These are phyloP conservation scores for Xiphophorus couchianus DNA, from an alignment of 2,113 vertebrate genomes.

Conservation along the genomic window DNA sequence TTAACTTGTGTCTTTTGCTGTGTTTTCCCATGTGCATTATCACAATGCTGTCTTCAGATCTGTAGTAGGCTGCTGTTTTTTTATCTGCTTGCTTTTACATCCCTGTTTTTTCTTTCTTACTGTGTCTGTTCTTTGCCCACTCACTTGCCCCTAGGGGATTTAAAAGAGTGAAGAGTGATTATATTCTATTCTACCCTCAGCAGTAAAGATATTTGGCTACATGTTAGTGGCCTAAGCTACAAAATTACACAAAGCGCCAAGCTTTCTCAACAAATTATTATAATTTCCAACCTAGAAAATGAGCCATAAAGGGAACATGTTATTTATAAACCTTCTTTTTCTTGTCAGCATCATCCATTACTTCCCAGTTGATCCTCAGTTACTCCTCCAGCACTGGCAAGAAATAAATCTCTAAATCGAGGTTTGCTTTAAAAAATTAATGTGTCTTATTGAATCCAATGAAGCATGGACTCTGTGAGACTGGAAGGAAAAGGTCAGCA, in stretches of 20 bases:
- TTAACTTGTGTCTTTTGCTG: no score
- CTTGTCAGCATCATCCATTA: not conserved
- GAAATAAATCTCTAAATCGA: conserved; percentile 57
- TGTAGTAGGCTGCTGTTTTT: no score
- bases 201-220: conserved; percentile 23
- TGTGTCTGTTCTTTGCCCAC: no score
- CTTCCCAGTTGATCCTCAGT: conserved; percentile 29
- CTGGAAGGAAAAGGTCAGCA: conserved; percentile 67
- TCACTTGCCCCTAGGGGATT: no score
- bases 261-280: not conserved
- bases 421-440: conserved; percentile 67
- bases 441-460: conserved; percentile 73
- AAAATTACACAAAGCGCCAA: not conserved
- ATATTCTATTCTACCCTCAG: not conserved
- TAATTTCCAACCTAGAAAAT: not conserved
- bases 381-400: conserved; percentile 23
- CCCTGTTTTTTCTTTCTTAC: no score
- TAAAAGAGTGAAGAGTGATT: no score
- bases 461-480: conserved; percentile 53
- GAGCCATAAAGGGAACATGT: not conserved
- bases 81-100: no score
- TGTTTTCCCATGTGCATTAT: no score
- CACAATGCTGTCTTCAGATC: no score
- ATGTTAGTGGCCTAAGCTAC: not conserved
- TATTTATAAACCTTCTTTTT: conserved; percentile 9